These are phyloP conservation scores for Pentalonia nigronervosa DNA, from an alignment of 1,140 invertebrate species.

Conservation along the genomic window DNA sequence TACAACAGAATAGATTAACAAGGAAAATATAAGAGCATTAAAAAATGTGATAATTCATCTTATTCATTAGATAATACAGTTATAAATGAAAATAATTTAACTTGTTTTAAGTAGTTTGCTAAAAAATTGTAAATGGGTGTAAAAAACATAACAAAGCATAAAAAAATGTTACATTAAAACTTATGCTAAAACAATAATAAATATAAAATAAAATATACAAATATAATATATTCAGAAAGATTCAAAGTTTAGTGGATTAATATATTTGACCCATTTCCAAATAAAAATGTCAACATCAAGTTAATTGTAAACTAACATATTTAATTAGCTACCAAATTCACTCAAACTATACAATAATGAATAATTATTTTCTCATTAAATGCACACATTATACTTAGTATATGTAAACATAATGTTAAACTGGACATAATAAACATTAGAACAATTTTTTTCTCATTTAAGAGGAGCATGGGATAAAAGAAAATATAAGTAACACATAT, in stretches of 20 bases:
- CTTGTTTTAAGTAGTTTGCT: conserved; percentile 42
- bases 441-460: background rate
- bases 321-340: background rate
- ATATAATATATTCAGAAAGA: conserved; percentile 17
- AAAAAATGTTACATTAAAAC: conserved; percentile 26
- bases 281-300: background rate
- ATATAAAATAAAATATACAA: conserved; percentile 16
- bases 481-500: background rate
- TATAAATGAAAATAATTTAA: conserved; percentile 22
- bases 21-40: conserved; percentile 10
- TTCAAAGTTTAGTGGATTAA: background rate
- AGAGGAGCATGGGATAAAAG: background rate
- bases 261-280: background rate
- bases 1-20: conserved; percentile 48
- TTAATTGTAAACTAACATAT: background rate
- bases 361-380: background rate
- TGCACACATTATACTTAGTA: background rate
- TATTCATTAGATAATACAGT: conserved; percentile 4
- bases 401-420: background rate
- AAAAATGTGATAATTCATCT: conserved; percentile 35
- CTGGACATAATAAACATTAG: background rate
- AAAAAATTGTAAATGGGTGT: conserved; percentile 31
- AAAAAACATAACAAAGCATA: conserved; percentile 49
- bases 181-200: conserved; percentile 29
- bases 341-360: background rate